Conservation (phyloP, 2,888 invertebrate genomes). For the Conistra vaccinii region DNA sequence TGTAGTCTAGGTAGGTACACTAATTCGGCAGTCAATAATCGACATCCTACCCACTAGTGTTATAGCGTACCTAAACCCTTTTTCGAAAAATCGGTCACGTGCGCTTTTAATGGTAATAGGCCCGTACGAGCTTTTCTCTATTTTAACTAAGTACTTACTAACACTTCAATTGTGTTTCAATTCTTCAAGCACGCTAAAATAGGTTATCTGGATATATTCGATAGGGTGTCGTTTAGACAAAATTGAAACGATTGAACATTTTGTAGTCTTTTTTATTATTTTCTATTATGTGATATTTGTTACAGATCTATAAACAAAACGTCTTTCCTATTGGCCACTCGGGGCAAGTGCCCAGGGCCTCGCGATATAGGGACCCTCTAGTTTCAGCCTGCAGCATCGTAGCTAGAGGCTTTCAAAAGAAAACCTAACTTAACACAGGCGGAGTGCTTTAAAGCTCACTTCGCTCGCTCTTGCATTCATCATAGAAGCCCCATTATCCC, state of each 20-base stretch:
- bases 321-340: too few relatives aligned
- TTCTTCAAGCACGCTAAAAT: slow-evolving; percentile 5
- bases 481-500: too few relatives aligned
- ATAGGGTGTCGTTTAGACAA: background rate
- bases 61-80: slow-evolving; percentile 11
- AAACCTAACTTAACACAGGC: too few relatives aligned
- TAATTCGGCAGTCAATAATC: slow-evolving; percentile 15
- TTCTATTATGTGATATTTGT: background rate
- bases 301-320: background rate
- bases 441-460: too few relatives aligned
- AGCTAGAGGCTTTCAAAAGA: too few relatives aligned
- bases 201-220: background rate
- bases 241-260: slow-evolving; percentile 15
- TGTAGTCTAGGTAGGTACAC: too few relatives aligned
- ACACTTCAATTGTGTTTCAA: slow-evolving; percentile 11
- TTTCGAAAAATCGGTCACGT: slow-evolving; percentile 42
- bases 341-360: too few relatives aligned
- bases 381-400: too few relatives aligned
- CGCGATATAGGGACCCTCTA: too few relatives aligned
- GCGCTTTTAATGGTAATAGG: slow-evolving; percentile 22
- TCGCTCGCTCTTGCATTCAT: too few relatives aligned
- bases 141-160: slow-evolving; percentile 9
- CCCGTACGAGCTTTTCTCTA: slow-evolving; percentile 21
- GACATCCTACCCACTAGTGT: background rate
- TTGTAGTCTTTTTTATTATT: background rate